Base-by-base conservation (phyloP, 2,888 invertebrate genomes). In the Rapana venosa region DNA sequence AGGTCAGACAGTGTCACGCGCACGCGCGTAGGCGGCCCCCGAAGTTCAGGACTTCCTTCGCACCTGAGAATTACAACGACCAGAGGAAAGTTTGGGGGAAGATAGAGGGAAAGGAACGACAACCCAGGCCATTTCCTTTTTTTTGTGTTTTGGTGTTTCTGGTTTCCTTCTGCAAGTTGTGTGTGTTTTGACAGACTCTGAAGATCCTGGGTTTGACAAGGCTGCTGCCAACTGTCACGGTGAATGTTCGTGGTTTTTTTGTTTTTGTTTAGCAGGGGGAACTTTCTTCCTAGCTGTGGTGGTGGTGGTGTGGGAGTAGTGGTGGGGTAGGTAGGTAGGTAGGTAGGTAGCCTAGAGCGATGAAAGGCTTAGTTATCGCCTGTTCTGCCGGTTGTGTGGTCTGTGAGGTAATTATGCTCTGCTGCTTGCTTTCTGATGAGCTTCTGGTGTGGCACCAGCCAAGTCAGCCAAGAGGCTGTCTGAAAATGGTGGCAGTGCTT, bases 1-100 rank as follows among this genome's bases (percentile, higher is more conserved):
- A 79, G 79, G 79, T 79, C 79, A 79, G 11, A 35, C 79, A 17
- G 35, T 79, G 79, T 79, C 79, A 79, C n/a, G 74, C 74, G 74
- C 74, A n/a, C n/a, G 74, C 74, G 79, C 79, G 79, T 20, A 35
- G 79, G 32, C 79, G 79, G 32, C 32, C 32, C 32, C 32, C 15
- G 15, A 79, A 79, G 79, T 79, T 15, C 17, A 22, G 79, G 35
- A 35, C 79, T 79, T 79, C 35, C 35, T 79, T 79, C 35, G 15
- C 79, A 79, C 35, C 79, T 35, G 35, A 79, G 35, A 79, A 32
- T 79, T 17, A 32, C 30, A 79, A 79, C 35, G 32, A 32, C 30
- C 74, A 22, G n/a, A n/a, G 8, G n/a, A 22, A 66, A 2, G 17
- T 66, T 66, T 17, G 26, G 13, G 26, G 26, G 26, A 11, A 61